Percentiles rank a stretch among this genome's conserved stretches.
These are phyloP conservation scores for Calycopis cecrops DNA, from an alignment of 1,140 invertebrate species.

Conservation along the genomic window DNA sequence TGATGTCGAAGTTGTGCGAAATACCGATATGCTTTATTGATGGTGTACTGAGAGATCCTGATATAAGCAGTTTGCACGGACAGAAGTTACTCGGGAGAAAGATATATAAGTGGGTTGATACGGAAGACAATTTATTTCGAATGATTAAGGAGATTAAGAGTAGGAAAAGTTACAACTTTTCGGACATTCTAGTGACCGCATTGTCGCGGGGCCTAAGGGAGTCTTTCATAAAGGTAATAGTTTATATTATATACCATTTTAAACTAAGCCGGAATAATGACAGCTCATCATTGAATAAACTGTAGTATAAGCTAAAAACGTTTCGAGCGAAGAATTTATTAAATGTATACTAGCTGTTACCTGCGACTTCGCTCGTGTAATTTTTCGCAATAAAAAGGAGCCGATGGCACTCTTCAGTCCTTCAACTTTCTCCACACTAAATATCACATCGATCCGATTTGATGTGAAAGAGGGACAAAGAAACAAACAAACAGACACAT, in stretches of 20 bases:
- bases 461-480: no score
- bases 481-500: no score
- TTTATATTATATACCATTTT: slow-evolving; percentile 6
- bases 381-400: no score
- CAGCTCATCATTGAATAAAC: no score
- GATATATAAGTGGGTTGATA: slow-evolving; percentile 54
- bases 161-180: slow-evolving; percentile 42
- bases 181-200: slow-evolving; percentile 57
- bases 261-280: no score
- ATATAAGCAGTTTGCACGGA: slow-evolving; percentile 53
- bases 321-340: no score
- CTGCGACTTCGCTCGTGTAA: no score
- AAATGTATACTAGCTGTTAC: no score
- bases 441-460: no score
- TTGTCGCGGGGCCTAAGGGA: slow-evolving; percentile 53
- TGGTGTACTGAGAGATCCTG: slow-evolving; percentile 52
- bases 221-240: slow-evolving; percentile 54
- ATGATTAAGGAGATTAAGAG: slow-evolving; percentile 62
- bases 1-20: slow-evolving; percentile 37
- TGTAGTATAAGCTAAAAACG: no score
- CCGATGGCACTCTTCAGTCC: no score
- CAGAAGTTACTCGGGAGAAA: slow-evolving; percentile 52
- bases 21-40: slow-evolving; percentile 49
- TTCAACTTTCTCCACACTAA: no score
- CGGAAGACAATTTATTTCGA: slow-evolving; percentile 44